Conservation (phyloP, 2,888 invertebrate species). For the Campoplex capitator region DNA sequence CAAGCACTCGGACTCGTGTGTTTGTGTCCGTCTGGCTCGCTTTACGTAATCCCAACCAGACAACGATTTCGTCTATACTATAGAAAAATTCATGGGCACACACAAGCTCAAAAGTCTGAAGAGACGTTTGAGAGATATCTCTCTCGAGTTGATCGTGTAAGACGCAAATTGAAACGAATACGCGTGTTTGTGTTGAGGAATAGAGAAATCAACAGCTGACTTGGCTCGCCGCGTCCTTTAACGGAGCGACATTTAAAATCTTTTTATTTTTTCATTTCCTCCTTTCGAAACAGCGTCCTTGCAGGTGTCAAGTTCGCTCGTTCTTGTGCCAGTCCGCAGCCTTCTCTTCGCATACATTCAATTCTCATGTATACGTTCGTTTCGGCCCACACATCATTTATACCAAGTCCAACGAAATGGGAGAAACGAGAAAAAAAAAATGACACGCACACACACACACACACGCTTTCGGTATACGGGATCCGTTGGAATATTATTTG, state of each 20-base stretch:
- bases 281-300: constrained; percentile 84
- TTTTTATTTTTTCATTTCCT: constrained; percentile 78
- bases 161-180: neutral
- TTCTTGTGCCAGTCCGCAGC: constrained; percentile 51
- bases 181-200: constrained; percentile 9
- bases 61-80: constrained; percentile 41
- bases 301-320: constrained; percentile 84
- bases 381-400: constrained; percentile 15
- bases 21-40: constrained; percentile 31
- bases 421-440: constrained; percentile 73
- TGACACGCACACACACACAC: constrained; percentile 48
- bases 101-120: neutral
- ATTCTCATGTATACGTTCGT: neutral
- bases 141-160: constrained; percentile 23
- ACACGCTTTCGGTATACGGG: neutral
- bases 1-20: constrained; percentile 19
- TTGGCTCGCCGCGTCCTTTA: constrained; percentile 80
- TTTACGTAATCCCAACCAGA: constrained; percentile 57
- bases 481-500: constrained; percentile 37
- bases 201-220: constrained; percentile 70
- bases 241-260: constrained; percentile 75
- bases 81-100: constrained; percentile 18
- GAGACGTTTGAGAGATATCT: constrained; percentile 6
- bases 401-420: neutral
- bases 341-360: constrained; percentile 18